These are phyloP conservation scores for Cossypha heuglini DNA, from an alignment of 2,797 vertebrate species.

Conservation along the genomic window DNA sequence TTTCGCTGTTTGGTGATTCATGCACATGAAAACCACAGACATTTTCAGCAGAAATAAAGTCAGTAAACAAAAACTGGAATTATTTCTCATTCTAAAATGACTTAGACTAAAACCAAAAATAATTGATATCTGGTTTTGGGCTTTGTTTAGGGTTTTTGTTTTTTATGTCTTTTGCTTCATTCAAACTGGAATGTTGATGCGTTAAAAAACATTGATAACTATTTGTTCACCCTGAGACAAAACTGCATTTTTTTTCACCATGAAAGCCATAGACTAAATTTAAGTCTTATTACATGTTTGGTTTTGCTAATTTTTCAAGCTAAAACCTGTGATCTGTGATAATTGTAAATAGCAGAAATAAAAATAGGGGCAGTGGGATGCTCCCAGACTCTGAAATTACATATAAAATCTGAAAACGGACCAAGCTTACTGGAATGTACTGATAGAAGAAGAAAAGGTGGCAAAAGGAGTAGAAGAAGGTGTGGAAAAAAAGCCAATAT, in stretches of 20 bases:
- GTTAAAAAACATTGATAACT: background rate
- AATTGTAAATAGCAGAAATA: background rate
- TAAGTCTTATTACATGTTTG: background rate
- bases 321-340: background rate
- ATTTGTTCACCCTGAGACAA: background rate
- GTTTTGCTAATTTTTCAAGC: background rate
- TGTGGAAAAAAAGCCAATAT: background rate
- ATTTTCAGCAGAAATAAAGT: background rate
- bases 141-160: background rate
- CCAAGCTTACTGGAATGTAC: background rate
- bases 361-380: background rate
- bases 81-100: background rate
- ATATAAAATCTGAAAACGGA: background rate
- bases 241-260: background rate
- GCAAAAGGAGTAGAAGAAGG: background rate
- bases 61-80: background rate
- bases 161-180: background rate
- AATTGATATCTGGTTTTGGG: fast-evolving
- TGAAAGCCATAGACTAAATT: background rate
- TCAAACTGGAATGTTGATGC: background rate
- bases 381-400: background rate
- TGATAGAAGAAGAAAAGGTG: background rate
- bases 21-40: background rate
- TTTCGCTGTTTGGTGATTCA: background rate
- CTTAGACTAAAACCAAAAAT: background rate